Evolutionary conservation across 2,888 invertebrate genomes (phyloP).

Genomic region (Micoletzkya japonica): DNA sequence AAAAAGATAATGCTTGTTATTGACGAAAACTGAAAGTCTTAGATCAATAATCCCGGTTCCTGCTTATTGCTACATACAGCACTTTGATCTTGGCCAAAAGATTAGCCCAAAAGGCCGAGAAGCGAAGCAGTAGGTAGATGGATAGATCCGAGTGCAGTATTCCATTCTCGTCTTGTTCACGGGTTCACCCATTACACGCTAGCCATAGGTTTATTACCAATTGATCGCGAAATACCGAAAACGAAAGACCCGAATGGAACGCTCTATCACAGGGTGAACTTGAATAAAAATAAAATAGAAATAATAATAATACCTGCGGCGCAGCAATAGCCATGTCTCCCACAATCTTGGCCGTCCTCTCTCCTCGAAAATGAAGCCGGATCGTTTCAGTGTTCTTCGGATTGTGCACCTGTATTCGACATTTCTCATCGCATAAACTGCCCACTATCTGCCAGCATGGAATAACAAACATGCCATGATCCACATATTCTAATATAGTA

Average conservation of each 20-base stretch:
- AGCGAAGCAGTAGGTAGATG: neutral
- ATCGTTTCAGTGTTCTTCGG: constrained; percentile 93
- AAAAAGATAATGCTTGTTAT: neutral
- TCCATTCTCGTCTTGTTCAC: neutral
- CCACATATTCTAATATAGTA: too few species aligned
- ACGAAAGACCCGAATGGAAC: too few species aligned
- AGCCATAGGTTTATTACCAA: too few species aligned
- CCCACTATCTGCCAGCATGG: neutral
- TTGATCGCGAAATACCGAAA: too few species aligned
- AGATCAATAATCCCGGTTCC: neutral
- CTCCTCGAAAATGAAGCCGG: constrained; percentile 89
- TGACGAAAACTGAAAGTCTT: neutral
- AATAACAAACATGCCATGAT: neutral
- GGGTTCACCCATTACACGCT: neutral
- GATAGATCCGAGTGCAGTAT: neutral
- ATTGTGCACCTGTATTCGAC: constrained; percentile 78
- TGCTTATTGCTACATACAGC: neutral
- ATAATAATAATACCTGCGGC: constrained; percentile 71
- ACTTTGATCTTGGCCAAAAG: neutral
- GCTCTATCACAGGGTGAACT: too few species aligned
- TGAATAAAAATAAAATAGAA: too few species aligned
- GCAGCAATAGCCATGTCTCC: constrained; percentile 84
- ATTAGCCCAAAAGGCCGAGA: neutral
- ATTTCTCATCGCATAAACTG: neutral
- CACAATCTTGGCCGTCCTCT: constrained; percentile 97